Percentiles rank a stretch among this genome's conserved stretches.
phyloP scores from a whole-genome alignment of 2,888 invertebrate genomes.

The Eupithecia subfuscata region DNA sequence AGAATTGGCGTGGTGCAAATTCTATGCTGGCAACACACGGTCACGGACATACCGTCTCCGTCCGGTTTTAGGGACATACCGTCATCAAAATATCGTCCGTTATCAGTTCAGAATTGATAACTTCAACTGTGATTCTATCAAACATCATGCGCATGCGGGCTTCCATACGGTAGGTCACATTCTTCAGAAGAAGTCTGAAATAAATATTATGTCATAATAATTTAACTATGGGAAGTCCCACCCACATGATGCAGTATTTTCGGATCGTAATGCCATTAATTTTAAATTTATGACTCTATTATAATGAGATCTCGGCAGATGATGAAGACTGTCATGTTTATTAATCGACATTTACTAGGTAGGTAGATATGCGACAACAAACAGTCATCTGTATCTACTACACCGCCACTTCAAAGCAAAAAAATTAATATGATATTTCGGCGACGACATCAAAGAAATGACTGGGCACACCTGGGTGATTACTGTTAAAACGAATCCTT shows the following conservation, averaged over 20 bases:
- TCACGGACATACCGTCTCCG: too few species aligned
- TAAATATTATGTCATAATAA: slow-evolving; percentile 17
- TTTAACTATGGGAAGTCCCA: slow-evolving; percentile 1
- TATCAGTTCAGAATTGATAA: slow-evolving; percentile 57
- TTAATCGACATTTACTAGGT: too few species aligned
- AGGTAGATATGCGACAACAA: too few species aligned
- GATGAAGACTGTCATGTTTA: neutral
- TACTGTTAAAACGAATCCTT: too few species aligned
- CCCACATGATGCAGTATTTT: slow-evolving; percentile 3
- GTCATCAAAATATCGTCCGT: slow-evolving; percentile 56
- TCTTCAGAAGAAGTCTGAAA: slow-evolving; percentile 64
- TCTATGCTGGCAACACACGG: too few species aligned
- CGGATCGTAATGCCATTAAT: neutral
- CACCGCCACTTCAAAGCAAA: neutral
- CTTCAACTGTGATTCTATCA: slow-evolving; percentile 60
- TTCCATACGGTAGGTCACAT: slow-evolving; percentile 63
- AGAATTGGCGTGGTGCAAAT: too few species aligned
- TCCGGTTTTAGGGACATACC: slow-evolving; percentile 53
- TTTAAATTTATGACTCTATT: slow-evolving; percentile 5
- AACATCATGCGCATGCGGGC: slow-evolving; percentile 64
- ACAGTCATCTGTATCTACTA: neutral
- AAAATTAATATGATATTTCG: too few species aligned
- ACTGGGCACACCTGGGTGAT: too few species aligned
- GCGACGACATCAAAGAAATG: neutral
- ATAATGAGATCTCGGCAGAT: neutral